Evolutionary conservation across 2,797 vertebrate species (phyloP).

Genomic region (Leuciscus waleckii): DNA sequence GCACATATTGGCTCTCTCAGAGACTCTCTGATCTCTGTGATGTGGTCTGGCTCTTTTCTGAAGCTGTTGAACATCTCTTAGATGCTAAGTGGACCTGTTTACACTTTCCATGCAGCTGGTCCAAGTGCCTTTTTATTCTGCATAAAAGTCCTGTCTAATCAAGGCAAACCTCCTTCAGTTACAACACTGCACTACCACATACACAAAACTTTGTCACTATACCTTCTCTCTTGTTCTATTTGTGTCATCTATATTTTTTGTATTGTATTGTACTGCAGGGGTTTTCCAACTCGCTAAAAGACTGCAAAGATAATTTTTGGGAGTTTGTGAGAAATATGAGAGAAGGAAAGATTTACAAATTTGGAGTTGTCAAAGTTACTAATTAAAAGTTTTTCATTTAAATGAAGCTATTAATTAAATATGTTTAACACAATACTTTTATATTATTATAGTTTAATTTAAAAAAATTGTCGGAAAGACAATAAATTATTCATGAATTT

Average conservation of each 20-base stretch:
- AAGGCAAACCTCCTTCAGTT: neutral
- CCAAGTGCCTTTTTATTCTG: neutral
- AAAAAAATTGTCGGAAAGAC: neutral
- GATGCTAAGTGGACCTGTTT: constrained; percentile 8
- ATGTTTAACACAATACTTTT: neutral
- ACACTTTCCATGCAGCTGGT: constrained; percentile 30
- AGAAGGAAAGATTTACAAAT: neutral
- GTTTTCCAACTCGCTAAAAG: neutral
- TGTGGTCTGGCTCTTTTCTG: constrained; percentile 26
- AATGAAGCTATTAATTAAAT: neutral
- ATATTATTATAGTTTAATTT: neutral
- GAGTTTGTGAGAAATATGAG: too few species aligned
- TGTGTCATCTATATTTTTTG: neutral
- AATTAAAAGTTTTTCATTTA: neutral
- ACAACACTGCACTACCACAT: neutral
- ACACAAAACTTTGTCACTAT: neutral
- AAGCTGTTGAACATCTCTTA: constrained; percentile 16
- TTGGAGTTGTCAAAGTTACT: neutral
- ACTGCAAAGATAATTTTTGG: neutral
- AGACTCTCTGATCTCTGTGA: constrained; percentile 30
- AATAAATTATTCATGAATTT: neutral
- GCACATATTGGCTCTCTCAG: constrained; percentile 16
- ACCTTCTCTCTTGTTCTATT: neutral
- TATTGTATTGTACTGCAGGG: neutral
- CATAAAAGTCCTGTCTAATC: neutral